Percentiles rank a stretch among this genome's conserved stretches.
Evolutionary conservation across 1,140 invertebrate species (phyloP).

Genomic region (Atta cephalotes): DNA sequence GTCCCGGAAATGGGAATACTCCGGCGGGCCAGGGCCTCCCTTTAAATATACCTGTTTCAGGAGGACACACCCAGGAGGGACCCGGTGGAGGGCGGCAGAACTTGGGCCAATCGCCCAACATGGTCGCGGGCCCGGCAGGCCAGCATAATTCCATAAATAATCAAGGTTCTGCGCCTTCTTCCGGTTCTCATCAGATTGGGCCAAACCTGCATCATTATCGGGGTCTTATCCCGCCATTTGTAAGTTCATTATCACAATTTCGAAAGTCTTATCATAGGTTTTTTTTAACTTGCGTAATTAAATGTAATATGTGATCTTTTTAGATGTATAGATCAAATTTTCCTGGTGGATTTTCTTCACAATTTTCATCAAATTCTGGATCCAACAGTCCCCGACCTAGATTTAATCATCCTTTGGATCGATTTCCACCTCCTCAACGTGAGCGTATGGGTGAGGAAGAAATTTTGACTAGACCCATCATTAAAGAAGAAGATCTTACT

Average conservation of each 20-base stretch:
- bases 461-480: slow-evolving; percentile 91
- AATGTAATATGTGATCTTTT: not conserved
- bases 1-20: slow-evolving; percentile 86
- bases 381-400: slow-evolving; percentile 82
- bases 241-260: slow-evolving; percentile 81
- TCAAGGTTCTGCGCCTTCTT: slow-evolving; percentile 78
- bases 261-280: not conserved
- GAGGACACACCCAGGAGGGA: slow-evolving; percentile 79
- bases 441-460: slow-evolving; percentile 82
- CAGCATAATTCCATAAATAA: slow-evolving; percentile 83
- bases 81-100: slow-evolving; percentile 85
- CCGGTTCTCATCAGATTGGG: slow-evolving; percentile 85
- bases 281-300: not conserved
- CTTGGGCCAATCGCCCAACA: slow-evolving; percentile 86
- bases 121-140: slow-evolving; percentile 89
- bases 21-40: slow-evolving; percentile 88
- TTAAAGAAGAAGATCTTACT: slow-evolving; percentile 96
- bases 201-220: slow-evolving; percentile 88
- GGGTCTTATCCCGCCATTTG: slow-evolving; percentile 92
- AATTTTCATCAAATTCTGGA: slow-evolving; percentile 83
- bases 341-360: slow-evolving; percentile 83
- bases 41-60: slow-evolving; percentile 74
- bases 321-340: slow-evolving; percentile 86
- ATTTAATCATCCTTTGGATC: slow-evolving; percentile 84
- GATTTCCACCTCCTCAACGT: slow-evolving; percentile 81